phyloP scores from a whole-genome alignment of 2,797 vertebrate species.

The Coregonus suidteri region DNA sequence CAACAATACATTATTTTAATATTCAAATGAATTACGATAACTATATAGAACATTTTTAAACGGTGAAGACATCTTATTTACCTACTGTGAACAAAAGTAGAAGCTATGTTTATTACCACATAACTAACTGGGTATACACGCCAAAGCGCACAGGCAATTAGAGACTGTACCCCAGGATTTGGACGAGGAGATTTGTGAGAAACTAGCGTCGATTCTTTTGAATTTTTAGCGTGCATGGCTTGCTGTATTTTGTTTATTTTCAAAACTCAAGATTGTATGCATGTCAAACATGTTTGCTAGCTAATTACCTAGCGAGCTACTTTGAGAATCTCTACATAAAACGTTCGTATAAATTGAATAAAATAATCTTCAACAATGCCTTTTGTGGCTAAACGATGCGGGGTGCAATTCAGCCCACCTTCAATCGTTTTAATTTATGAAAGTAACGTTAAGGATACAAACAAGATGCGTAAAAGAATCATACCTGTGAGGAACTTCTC shows the following conservation, averaged over 20 bases:
- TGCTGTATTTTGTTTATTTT: background rate
- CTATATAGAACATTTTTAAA: background rate
- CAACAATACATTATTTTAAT: background rate
- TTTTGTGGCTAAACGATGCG: conserved; percentile 84
- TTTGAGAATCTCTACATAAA: background rate
- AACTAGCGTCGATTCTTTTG: background rate
- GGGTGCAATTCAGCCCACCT: conserved; percentile 85
- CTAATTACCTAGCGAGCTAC: background rate
- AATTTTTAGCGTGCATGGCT: background rate
- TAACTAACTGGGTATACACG: background rate
- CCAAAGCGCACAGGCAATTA: background rate
- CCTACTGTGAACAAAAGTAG: background rate
- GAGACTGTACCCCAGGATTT: background rate
- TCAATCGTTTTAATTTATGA: conserved; percentile 88
- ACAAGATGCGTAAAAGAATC: conserved; percentile 80
- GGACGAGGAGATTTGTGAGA: background rate
- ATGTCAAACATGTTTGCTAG: background rate
- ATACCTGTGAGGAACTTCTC: conserved; percentile 91
- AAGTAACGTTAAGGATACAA: conserved; percentile 49
- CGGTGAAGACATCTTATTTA: background rate
- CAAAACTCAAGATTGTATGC: background rate
- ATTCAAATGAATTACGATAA: background rate
- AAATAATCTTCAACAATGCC: conserved; percentile 63
- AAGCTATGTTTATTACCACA: background rate
- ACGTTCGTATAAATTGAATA: background rate